Evolutionary conservation across 2,797 vertebrate species (phyloP), one percentile per base, ranked within the genome.

Genomic region (Cynodonichthys magdalenae): DNA sequence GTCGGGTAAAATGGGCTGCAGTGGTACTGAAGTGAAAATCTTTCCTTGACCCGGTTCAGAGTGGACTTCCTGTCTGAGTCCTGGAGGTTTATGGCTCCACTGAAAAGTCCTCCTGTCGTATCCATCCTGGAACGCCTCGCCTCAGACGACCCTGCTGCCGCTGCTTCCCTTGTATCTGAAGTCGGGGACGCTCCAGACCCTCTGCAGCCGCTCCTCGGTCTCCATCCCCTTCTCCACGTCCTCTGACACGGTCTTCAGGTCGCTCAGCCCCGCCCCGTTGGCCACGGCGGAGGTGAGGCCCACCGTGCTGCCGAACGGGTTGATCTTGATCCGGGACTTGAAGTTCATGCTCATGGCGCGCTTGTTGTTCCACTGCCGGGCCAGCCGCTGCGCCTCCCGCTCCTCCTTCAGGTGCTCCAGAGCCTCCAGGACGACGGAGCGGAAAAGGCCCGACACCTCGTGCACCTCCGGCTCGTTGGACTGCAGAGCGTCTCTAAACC

Each of bases 101-200:
- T 59, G 14, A 53, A 62, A 39, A 0, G 9, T 63, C 53, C 36
- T 34, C 9, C 12, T 15, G 5, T 48, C 52, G 7, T 48, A 28
- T 49, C 36, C n/a, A 51, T 66, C 64, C 55, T 5, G 0, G 18
- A 7, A 49, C 2, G 5, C 18, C 15, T 15, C 36, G 1, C 36
- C 15, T 91, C 80, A 92, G 57, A 80, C 85, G 0, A 89, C 75
- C 51, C 81, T 87, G 6, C 80, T 84, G 41, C 83, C 79, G 62
- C 65, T 85, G 41, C 83, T 79, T 58, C 87, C 88, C 74, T 93
- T 93, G 75, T 90, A 87, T 73, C 90, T 92, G 79, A 98, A 96
- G 74, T 99, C 96, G 0, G 97, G 97, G 95, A 97, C 91, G 92
- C 96, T 99, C 96, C 96, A 97, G 65, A 95, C 87, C 52, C 95